Base-by-base conservation (phyloP, 2,797 vertebrate genomes). In the Acrossocheilus fasciatus region DNA sequence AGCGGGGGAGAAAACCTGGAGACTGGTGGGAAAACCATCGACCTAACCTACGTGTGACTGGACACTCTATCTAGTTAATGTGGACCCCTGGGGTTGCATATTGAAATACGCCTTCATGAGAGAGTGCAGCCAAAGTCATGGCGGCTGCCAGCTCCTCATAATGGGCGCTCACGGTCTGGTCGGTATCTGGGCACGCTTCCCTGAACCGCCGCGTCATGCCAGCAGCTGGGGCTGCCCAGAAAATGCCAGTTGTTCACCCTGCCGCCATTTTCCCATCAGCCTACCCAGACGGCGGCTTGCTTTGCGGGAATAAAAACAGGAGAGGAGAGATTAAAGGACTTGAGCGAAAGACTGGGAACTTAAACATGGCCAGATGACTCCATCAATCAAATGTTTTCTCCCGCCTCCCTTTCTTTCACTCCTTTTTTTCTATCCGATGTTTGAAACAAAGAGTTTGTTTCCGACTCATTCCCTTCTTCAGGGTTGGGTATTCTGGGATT, bases 331-430 rank as follows among this genome's bases (percentile, higher is more conserved):
- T 92, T 91, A 92, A 89, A 89, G 54, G 84, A 86, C 85, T 86
- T 91, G 91, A 91, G 83, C 88, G 88, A 92, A 84, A 87, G 86
- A 84, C 77, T 86, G 85, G 83, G 85, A 83, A 84, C 87, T 88
- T 89, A 89, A 90, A 89, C 87, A 86, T 6, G 52, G 86, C 90
- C 92, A 95, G 92, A 94, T 93, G 93, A 92, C 91, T 92, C 90
- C 83, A 92, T 94, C 90, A 92, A 87, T 92, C 93, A 92, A 91
- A 92, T 84, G 79, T 81, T 86, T 73, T 81, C 74, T 85, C 83
- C 54, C 47, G 54, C 34, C 68, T 77, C 20, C 50, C 17, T 47
- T 82, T 39, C 23, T 77, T 50, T 85, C 30, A 80, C n/a, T 50
- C 14, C 23, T 79, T 79, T 62, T 4, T 4, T 62, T 62, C 7